These are phyloP conservation scores for Proisotoma minuta DNA, from an alignment of 2,888 invertebrate genomes.

Conservation along the genomic window DNA sequence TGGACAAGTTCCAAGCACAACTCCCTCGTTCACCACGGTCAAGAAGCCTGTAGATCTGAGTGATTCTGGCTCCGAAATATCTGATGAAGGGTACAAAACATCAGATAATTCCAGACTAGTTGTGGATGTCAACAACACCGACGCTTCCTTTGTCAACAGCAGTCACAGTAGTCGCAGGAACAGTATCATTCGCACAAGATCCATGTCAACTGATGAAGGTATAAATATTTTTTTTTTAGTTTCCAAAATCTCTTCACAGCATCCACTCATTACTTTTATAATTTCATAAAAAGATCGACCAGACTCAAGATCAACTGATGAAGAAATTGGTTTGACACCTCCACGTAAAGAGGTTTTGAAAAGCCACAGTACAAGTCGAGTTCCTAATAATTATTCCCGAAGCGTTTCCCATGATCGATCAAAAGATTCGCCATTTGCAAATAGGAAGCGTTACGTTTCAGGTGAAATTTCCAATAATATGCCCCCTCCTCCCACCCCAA, in stretches of 20 bases:
- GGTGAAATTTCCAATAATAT: not conserved
- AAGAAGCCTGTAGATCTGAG: conserved; percentile 47
- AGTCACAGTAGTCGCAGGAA: conserved; percentile 35
- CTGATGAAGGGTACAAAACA: conserved; percentile 50
- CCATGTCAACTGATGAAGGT: conserved; percentile 47
- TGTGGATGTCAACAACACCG: conserved; percentile 25
- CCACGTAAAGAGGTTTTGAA: conserved; percentile 59
- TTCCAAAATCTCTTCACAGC: conserved; percentile 3
- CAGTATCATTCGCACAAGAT: conserved; percentile 38
- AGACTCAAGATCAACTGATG: conserved; percentile 49
- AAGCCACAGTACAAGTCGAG: conserved; percentile 53
- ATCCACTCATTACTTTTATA: not conserved
- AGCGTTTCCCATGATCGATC: conserved; percentile 24
- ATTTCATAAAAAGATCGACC: conserved; percentile 47
- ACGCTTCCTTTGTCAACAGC: not conserved
- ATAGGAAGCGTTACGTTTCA: conserved; percentile 8
- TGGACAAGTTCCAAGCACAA: conserved; percentile 28
- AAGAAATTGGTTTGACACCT: conserved; percentile 35
- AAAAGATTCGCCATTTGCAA: not conserved
- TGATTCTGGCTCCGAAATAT: conserved; percentile 50
- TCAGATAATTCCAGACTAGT: conserved; percentile 42
- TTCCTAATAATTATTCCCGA: conserved; percentile 44
- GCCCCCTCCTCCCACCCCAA: not conserved
- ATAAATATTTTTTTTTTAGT: not conserved
- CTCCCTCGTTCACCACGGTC: conserved; percentile 29